A percentile compares a stretch with the other conserved stretches of the same genome.
These are phyloP conservation scores for Thelaira solivaga DNA, from an alignment of 2,888 invertebrate species.

Conservation along the genomic window DNA sequence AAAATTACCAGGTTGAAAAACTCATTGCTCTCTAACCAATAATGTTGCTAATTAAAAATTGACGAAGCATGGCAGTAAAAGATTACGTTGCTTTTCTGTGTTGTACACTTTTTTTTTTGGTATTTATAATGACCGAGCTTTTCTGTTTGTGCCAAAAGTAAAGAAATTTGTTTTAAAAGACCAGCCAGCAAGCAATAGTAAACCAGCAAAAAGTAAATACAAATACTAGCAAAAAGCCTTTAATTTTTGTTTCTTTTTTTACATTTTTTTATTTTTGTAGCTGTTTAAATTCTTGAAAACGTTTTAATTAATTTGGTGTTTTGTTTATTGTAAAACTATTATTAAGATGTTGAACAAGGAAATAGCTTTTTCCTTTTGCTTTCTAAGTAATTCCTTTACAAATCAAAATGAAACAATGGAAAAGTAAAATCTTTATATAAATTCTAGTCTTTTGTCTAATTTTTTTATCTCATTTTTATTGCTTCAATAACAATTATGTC, in stretches of 20 bases:
- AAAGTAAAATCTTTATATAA: not conserved
- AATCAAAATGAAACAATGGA: not conserved
- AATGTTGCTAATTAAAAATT: slow-evolving; percentile 65
- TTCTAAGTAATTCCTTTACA: not conserved
- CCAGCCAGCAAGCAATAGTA: not conserved
- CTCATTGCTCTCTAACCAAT: slow-evolving; percentile 29
- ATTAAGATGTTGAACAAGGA: not conserved
- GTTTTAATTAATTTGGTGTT: slow-evolving; percentile 61
- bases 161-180: not conserved
- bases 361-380: not conserved
- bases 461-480: slow-evolving; percentile 27
- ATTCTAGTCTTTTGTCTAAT: not conserved
- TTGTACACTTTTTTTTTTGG: slow-evolving; percentile 4
- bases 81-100: slow-evolving; percentile 37
- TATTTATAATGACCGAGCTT: not conserved
- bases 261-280: not conserved
- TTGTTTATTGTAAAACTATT: slow-evolving; percentile 52
- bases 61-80: slow-evolving; percentile 62
- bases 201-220: not conserved
- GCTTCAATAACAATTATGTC: slow-evolving; percentile 11
- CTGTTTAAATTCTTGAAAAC: slow-evolving; percentile 43
- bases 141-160: not conserved
- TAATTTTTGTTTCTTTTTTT: not conserved
- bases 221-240: not conserved
- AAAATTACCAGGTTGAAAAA: slow-evolving; percentile 15